Conservation (phyloP, 2,113 vertebrate genomes). For the Machaerirhynchus nigripectus region DNA sequence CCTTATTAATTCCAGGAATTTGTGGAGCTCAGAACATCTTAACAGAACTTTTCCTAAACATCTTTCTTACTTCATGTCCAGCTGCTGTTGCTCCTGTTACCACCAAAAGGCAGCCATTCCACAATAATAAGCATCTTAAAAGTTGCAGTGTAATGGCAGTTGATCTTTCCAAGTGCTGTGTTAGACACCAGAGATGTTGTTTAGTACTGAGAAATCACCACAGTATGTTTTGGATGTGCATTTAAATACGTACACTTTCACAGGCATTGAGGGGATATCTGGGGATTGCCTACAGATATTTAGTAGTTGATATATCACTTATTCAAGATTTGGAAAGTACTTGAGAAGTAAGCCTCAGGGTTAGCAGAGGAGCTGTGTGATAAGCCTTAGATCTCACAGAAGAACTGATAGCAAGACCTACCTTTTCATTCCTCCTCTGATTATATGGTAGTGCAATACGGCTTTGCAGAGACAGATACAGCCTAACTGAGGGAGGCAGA, state of each 20-base stretch:
- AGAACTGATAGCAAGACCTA: conserved; percentile 21
- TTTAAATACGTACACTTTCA: not conserved
- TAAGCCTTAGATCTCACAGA: conserved; percentile 39
- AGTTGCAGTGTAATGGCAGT: not conserved
- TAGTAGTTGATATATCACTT: conserved; percentile 48
- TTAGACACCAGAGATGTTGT: not conserved
- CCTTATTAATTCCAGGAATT: not conserved
- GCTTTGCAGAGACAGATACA: not conserved
- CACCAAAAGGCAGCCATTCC: not conserved
- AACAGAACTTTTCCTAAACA: not conserved
- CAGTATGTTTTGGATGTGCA: not conserved
- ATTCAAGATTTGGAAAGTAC: conserved; percentile 12
- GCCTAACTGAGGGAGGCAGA: not conserved
- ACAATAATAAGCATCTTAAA: not conserved
- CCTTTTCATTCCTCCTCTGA: not conserved
- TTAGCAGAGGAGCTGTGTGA: conserved; percentile 30
- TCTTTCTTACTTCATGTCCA: not conserved
- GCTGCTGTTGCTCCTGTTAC: not conserved
- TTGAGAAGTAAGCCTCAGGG: conserved; percentile 44
- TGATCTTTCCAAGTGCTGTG: not conserved
- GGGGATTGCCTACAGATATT: conserved; percentile 32
- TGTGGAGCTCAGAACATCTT: not conserved
- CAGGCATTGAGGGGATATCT: not conserved
- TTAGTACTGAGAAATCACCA: not conserved
- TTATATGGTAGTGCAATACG: not conserved